Evolutionary conservation across 2,888 invertebrate genomes (phyloP).

Genomic region (Ptilodon capucinus): DNA sequence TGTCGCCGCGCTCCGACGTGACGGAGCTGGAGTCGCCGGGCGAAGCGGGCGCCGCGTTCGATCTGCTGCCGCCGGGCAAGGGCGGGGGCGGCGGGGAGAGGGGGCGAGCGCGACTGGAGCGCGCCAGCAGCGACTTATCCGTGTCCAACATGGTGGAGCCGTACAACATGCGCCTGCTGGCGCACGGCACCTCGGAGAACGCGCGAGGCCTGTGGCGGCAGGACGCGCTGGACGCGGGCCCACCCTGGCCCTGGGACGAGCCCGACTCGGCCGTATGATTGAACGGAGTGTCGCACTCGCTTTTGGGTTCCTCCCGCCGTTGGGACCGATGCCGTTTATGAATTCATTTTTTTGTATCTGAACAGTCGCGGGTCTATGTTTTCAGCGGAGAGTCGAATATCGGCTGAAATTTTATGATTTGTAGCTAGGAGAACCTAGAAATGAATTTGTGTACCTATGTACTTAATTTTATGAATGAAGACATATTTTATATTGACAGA

Average conservation of each 20-base stretch:
- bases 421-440: background rate
- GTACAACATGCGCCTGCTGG: conserved; percentile 70
- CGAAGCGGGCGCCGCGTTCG: conserved; percentile 36
- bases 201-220: conserved; percentile 73
- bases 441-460: conserved; percentile 6
- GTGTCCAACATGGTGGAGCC: conserved; percentile 69
- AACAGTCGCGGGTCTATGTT: background rate
- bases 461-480: conserved; percentile 40
- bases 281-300: background rate
- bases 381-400: background rate
- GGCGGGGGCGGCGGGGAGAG: conserved; percentile 29
- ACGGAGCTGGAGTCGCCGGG: conserved; percentile 67
- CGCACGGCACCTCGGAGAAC: conserved; percentile 57
- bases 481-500: conserved; percentile 31
- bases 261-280: conserved; percentile 75
- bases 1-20: conserved; percentile 70
- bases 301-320: background rate
- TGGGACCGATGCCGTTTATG: background rate
- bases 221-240: conserved; percentile 72
- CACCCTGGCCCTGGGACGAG: conserved; percentile 78
- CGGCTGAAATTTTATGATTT: background rate
- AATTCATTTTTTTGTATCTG: background rate
- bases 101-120: conserved; percentile 22
- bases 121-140: conserved; percentile 56
- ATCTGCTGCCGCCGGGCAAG: conserved; percentile 58